Evolutionary conservation across 2,113 vertebrate genomes (phyloP).

Genomic region (Ellobius talpinus): DNA sequence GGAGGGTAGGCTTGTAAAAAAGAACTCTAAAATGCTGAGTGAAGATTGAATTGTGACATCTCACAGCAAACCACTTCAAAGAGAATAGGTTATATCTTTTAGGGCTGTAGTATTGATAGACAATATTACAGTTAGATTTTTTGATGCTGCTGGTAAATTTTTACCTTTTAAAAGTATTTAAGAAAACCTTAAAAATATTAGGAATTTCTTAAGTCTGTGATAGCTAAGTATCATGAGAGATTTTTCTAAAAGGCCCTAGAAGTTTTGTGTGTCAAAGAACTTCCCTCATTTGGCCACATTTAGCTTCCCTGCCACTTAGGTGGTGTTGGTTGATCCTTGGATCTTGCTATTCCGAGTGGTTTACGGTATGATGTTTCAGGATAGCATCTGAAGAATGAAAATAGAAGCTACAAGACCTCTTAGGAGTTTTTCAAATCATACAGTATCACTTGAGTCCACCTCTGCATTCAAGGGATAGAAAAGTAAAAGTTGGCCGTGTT

Average conservation of each 20-base stretch:
- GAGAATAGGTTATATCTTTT: conserved; percentile 31
- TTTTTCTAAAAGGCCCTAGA: neutral
- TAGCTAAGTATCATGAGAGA: neutral
- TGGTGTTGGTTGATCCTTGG: conserved; percentile 5
- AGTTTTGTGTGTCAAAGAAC: neutral
- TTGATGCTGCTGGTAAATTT: neutral
- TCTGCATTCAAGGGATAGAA: neutral
- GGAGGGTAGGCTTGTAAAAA: conserved; percentile 29
- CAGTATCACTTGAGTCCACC: neutral
- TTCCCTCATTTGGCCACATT: neutral
- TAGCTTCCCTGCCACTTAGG: neutral
- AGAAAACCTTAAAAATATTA: neutral
- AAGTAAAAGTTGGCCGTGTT: neutral
- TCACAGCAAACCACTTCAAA: conserved; percentile 17
- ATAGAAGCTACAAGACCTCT: conserved; percentile 12
- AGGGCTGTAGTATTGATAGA: neutral
- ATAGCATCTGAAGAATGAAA: neutral
- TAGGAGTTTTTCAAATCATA: conserved; percentile 13
- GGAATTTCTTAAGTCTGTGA: conserved; percentile 34
- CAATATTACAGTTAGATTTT: neutral
- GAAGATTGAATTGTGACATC: conserved; percentile 34
- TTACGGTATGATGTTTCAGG: neutral
- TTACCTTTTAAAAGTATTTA: conserved; percentile 5
- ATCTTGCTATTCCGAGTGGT: neutral
- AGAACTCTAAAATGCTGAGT: conserved; percentile 25